These are phyloP conservation scores for Cydia pomonella DNA, from an alignment of 1,140 invertebrate genomes.

Conservation along the genomic window DNA sequence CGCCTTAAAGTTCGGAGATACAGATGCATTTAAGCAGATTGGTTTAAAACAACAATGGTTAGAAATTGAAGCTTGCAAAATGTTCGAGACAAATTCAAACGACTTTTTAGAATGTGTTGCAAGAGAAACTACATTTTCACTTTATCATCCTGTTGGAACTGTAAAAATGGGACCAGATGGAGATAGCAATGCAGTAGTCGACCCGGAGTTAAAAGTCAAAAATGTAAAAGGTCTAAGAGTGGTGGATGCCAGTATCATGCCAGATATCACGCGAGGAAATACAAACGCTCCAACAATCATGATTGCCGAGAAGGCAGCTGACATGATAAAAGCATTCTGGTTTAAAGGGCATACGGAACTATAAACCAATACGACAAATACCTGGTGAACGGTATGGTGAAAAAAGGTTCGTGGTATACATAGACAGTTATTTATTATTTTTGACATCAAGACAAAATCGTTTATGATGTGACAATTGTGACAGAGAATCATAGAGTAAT, in stretches of 20 bases:
- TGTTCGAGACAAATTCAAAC: constrained; percentile 62
- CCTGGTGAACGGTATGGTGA: not conserved
- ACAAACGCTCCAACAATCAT: constrained; percentile 86
- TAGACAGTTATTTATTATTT: too few species aligned
- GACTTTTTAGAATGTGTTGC: constrained; percentile 77
- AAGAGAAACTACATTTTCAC: constrained; percentile 62
- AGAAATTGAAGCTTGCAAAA: constrained; percentile 58
- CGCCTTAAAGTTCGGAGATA: constrained; percentile 71
- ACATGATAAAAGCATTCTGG: constrained; percentile 83
- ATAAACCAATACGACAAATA: not conserved
- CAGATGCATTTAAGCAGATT: constrained; percentile 64
- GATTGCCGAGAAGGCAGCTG: constrained; percentile 85
- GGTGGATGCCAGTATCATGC: constrained; percentile 87
- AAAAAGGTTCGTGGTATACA: not conserved
- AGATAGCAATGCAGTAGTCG: constrained; percentile 83
- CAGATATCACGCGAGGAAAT: constrained; percentile 84
- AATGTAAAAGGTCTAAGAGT: constrained; percentile 83
- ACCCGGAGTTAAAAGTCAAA: constrained; percentile 81
- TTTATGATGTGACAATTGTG: too few species aligned
- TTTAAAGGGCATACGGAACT: constrained; percentile 22
- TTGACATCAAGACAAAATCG: not conserved
- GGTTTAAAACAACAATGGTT: constrained; percentile 57
- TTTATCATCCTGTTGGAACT: constrained; percentile 83
- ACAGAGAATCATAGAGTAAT: too few species aligned
- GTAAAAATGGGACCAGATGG: constrained; percentile 84